Base-by-base conservation (phyloP, 1,140 invertebrate species). In the Achatina immaculata region DNA sequence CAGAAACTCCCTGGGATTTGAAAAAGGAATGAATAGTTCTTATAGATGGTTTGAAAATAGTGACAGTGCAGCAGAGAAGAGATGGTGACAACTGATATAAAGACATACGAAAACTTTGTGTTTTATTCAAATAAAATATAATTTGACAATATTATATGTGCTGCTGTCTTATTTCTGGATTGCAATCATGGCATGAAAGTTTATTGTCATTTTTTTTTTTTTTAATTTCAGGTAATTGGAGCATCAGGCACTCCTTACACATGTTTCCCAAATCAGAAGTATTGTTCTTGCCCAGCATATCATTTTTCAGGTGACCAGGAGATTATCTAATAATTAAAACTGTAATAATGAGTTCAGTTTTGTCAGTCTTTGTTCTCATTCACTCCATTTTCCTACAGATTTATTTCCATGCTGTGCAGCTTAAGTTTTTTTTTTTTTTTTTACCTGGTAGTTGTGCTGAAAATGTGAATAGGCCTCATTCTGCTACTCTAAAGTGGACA, bases 201-300 rank as follows among this genome's bases (percentile, higher is more conserved):
- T 7, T 66, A 66, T 24, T 34, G 2, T 21, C 7, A 31, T 43
- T 42, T 43, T 11, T 81, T 1, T 72, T 45, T 75, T 55, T 34
- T 43, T 51, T 68, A 21, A 21, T 38, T 34, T 19, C 80, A 90
- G 88, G 88, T 89, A 3, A 81, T 89, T 42, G 89, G 89, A 28
- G 88, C 86, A 65, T 88, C 88, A 24, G 88, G 88, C 14, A 89
- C 85, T 68, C 88, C 88, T 34, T 90, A 90, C 74, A 87, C 80
- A 7, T 89, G 87, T 81, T 83, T 89, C 58, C 71, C 66, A 0
- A 81, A 81, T 55, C 80, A 78, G 40, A 78, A 80, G 7, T 90
- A 89, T 78, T 90, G 89, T 83, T 86, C 86, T 43, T 90, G 89
- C 84, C 88, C 88, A 45, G 85, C 89, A 3, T 90, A 86, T 81